Conservation (phyloP, 2,113 vertebrate species). For the Bolborhynchus lineola region DNA sequence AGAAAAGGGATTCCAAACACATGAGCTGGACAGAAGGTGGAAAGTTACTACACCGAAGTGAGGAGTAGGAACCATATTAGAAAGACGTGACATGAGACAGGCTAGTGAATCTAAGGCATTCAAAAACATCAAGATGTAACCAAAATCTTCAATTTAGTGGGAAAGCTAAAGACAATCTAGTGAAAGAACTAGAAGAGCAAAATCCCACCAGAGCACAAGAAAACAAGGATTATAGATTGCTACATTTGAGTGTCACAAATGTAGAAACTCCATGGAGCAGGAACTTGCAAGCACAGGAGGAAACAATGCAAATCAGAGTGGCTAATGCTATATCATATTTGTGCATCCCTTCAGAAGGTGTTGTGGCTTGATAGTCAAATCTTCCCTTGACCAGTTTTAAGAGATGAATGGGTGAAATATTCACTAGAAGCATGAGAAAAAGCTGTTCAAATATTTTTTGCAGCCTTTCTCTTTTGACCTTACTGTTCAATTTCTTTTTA, state of each 20-base stretch:
- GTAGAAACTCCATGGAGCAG: neutral
- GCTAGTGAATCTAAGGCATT: neutral
- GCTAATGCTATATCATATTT: fast-evolving
- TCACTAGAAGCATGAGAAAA: neutral
- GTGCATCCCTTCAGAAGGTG: neutral
- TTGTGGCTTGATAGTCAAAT: neutral
- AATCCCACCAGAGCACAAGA: neutral
- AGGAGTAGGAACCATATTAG: neutral
- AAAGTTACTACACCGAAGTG: neutral
- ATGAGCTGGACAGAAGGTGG: neutral
- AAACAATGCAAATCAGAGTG: neutral
- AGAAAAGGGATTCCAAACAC: neutral
- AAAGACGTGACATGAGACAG: neutral
- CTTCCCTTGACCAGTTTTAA: neutral
- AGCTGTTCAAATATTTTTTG: neutral
- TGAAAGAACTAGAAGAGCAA: neutral
- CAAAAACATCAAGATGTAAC: neutral
- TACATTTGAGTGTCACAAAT: neutral
- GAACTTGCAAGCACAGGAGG: neutral
- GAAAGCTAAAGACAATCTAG: neutral
- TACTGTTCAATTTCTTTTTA: neutral
- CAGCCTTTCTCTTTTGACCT: neutral
- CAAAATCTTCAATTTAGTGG: neutral
- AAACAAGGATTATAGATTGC: neutral
- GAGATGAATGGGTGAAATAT: neutral